phyloP scores from a whole-genome alignment of 2,797 vertebrate species.

The Lacerta agilis region DNA sequence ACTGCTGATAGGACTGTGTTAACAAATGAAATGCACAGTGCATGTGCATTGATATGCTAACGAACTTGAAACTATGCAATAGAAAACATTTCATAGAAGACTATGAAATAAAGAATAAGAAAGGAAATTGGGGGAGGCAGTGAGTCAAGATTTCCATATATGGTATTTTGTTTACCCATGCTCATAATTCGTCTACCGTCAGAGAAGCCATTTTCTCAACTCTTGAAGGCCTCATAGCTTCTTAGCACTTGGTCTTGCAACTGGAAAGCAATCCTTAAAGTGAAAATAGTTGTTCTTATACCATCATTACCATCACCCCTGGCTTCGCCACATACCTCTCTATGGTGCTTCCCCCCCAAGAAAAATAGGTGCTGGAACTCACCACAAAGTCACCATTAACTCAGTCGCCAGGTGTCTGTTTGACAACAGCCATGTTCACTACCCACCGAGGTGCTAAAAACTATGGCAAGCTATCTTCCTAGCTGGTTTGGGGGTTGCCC shows the following conservation, averaged over 20 bases:
- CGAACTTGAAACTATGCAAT: background rate
- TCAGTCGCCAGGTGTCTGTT: no score
- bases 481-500: no score
- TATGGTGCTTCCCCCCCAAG: no score
- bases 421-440: no score
- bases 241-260: background rate
- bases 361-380: no score
- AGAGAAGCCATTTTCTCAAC: accelerated
- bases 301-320: background rate
- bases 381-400: no score
- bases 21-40: background rate
- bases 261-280: background rate
- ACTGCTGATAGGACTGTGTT: background rate
- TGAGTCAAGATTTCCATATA: background rate
- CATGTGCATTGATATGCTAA: background rate
- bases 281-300: background rate
- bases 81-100: constrained; percentile 11
- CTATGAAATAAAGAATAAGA: background rate
- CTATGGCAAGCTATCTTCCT: no score
- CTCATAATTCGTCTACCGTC: background rate
- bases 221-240: background rate
- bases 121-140: background rate
- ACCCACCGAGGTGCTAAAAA: no score
- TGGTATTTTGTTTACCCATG: background rate
- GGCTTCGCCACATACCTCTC: no score